Conservation (phyloP, 2,888 invertebrate genomes). For the Desoria tigrina region DNA sequence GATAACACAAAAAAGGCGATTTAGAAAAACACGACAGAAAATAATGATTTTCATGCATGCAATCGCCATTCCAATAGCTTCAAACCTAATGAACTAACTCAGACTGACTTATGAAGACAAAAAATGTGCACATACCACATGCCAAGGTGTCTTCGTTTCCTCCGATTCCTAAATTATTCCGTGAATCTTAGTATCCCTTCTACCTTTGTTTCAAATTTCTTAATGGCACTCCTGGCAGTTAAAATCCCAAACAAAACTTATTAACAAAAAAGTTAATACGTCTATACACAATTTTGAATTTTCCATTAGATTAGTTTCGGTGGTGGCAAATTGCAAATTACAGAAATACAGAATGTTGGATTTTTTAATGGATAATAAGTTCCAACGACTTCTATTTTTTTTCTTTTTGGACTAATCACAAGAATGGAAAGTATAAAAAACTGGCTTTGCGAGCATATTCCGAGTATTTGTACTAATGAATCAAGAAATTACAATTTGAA, state of each 20-base stretch:
- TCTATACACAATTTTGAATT: too few species aligned
- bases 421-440: conserved; percentile 13
- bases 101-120: conserved; percentile 25
- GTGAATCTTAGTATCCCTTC: too few species aligned
- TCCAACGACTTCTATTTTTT: too few species aligned
- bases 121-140: conserved; percentile 21
- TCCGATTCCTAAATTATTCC: too few species aligned
- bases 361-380: too few species aligned
- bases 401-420: conserved; percentile 8
- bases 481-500: conserved; percentile 34
- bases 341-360: too few species aligned
- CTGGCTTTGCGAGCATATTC: conserved; percentile 9
- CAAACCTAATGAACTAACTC: conserved; percentile 25
- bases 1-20: conserved; percentile 41
- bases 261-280: too few species aligned
- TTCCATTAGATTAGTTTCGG: too few species aligned
- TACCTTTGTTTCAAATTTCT: too few species aligned
- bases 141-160: conserved; percentile 5
- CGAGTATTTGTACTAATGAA: conserved; percentile 37
- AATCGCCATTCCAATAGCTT: conserved; percentile 36
- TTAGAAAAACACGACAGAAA: conserved; percentile 44
- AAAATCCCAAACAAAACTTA: too few species aligned
- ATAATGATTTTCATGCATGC: conserved; percentile 54
- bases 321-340: too few species aligned
- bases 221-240: too few species aligned